Base-by-base conservation (phyloP, 2,113 vertebrate genomes). In the Danionella cerebrum region DNA sequence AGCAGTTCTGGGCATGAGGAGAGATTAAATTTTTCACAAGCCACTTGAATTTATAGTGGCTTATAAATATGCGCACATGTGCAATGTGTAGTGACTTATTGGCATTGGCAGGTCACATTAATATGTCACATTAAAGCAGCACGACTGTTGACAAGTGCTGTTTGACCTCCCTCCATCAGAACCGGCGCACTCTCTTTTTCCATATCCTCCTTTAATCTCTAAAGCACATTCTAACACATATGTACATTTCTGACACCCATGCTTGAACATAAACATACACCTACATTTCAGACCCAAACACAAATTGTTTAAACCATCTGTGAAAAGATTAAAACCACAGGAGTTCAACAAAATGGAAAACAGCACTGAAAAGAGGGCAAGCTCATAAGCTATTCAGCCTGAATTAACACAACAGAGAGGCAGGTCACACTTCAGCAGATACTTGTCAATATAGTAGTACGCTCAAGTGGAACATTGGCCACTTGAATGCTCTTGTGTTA, bases 71-170 rank as follows among this genome's bases (percentile, higher is more conserved):
- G 76, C 71, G 67, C 82, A 84, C 80, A 78, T 83, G 81, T 84
- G 82, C 80, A 71, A 71, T 79, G 80, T 79, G 74, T 80, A 75
- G 53, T 74, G 81, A 83, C 72, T 79, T 83, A 82, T 83, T 84
- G 83, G 83, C 75, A 70, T 67, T 76, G 82, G 82, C 82, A 83
- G 81, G 72, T 67, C 67, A 54, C 79, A 80, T 87, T 85, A 87
- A 84, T 83, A 73, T 79, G 85, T 84, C 82, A 84, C 78, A 82
- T 83, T 86, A 83, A 86, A 87, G 70, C 54, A 68, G 74, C 74
- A 79, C 69, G 70, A 65, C 77, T 79, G 83, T 81, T 83, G 84
- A 84, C 79, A 82, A 82, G 81, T 67, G 75, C 76, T 62, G 58
- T 79, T 80, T 85, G 83, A 86, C 83, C 78, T 44, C 76, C 83